Base-by-base conservation (phyloP, 2,888 invertebrate species). In the Ceratothoa steindachneri region DNA sequence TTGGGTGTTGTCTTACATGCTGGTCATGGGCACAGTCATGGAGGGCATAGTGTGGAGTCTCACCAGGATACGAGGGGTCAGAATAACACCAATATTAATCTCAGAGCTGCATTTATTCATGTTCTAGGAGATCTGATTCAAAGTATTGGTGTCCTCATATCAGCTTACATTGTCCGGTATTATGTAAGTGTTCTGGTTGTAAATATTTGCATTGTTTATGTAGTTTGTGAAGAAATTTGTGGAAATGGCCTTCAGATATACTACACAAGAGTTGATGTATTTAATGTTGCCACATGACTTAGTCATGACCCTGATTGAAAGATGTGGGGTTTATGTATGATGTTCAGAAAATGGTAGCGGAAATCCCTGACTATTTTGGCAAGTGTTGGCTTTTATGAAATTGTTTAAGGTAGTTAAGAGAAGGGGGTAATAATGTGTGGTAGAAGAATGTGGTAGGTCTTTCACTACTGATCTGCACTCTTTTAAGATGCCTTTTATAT, bases 101-200 rank as follows among this genome's bases (percentile, higher is more conserved):
- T 95, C 0, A 88, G 93, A 53, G 95, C 95, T 0, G 95, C 95
- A 0, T 88, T 93, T 77, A 91, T 95, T 80, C 95, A 95, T 85
- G 93, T 95, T 28, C 85, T 95, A 70, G 95, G 95, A 0, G 95
- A 95, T 84, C 88, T 95, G 55, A 88, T 94, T 74, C 95, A 95
- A 84, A 94, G 93, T 85, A 87, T 93, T 71, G 95, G 95, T 0
- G 94, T 95, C 22, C 87, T 95, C 72, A 85, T 93, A 12, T 93
- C 95, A 0, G 91, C 94, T 0, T 85, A 93, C 31, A 87, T 95
- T 81, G 93, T 95, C 81, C 92, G 92, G 84, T 89, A 91, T 82
- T 89, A 89, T 84, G 92, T 92, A 83, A 88, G 89, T 86, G 31
- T 66, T 72, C n/a, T n/a, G 19, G 29, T 67, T 75, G 2, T 19